A percentile compares a stretch with the other conserved stretches of the same genome.
Evolutionary conservation across 2,888 invertebrate genomes (phyloP).

Genomic region (Carpatolechia fugitivella): DNA sequence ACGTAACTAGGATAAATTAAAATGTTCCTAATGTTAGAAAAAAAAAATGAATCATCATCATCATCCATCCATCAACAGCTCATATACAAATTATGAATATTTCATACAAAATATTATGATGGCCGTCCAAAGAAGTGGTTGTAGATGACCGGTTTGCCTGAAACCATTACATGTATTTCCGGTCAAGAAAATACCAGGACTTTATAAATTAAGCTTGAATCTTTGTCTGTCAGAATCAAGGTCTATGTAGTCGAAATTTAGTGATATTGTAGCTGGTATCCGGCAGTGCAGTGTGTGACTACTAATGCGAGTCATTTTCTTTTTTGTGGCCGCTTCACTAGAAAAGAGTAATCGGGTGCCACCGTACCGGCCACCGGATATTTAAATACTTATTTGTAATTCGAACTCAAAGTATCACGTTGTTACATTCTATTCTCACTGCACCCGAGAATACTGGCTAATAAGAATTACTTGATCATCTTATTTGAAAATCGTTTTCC

Average conservation of each 20-base stretch:
- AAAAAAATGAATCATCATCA: too few relatives aligned
- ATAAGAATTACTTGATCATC: neutral
- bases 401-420: neutral
- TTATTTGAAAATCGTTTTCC: neutral
- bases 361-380: neutral
- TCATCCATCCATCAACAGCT: too few relatives aligned
- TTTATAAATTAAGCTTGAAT: too few relatives aligned
- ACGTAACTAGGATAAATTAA: too few relatives aligned
- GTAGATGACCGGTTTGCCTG: too few relatives aligned
- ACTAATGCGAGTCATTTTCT: constrained; percentile 5
- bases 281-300: neutral
- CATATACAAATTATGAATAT: too few relatives aligned
- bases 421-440: neutral
- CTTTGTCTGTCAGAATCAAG: too few relatives aligned
- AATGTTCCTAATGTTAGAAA: too few relatives aligned
- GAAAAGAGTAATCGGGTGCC: neutral
- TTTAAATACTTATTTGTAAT: constrained; percentile 1
- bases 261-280: neutral
- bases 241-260: neutral
- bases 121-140: too few relatives aligned
- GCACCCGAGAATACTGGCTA: neutral
- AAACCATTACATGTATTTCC: too few relatives aligned
- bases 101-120: too few relatives aligned
- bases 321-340: constrained; percentile 5
- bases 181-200: too few relatives aligned